Conservation (phyloP, 2,113 vertebrate genomes). For the Pomatostomus ruficeps region DNA sequence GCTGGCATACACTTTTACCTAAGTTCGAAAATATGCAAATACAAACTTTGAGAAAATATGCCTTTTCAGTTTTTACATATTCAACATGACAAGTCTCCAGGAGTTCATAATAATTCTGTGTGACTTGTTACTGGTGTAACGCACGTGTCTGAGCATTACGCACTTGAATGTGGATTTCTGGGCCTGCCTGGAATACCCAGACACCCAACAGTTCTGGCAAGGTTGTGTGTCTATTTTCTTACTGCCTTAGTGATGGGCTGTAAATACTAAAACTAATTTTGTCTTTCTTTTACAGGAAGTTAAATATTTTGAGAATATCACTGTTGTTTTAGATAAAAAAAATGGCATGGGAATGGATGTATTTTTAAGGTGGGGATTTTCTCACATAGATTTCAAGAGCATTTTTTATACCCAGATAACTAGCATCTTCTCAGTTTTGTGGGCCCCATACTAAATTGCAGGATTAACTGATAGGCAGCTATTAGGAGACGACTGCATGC, state of each 20-base stretch:
- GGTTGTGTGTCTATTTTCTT: not conserved
- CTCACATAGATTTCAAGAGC: not conserved
- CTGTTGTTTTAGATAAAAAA: not conserved
- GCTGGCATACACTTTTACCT: not conserved
- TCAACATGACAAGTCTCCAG: not conserved
- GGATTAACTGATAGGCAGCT: not conserved
- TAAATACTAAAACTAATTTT: not conserved
- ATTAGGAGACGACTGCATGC: not conserved
- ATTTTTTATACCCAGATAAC: not conserved
- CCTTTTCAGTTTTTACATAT: not conserved
- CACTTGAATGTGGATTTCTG: not conserved
- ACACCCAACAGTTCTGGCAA: not conserved
- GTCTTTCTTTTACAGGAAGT: not conserved
- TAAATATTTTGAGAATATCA: not conserved
- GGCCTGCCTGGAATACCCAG: not conserved
- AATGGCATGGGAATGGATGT: not conserved
- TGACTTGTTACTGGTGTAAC: not conserved
- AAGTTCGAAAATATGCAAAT: constrained; percentile 18
- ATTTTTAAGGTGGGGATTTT: not conserved
- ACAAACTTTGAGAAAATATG: not conserved
- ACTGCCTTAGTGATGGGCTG: not conserved
- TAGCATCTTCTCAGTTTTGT: not conserved
- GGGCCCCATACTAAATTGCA: not conserved
- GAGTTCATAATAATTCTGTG: not conserved
- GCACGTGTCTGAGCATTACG: fast-evolving